These are phyloP conservation scores for Caretta caretta DNA, from an alignment of 2,113 vertebrate species.

Conservation along the genomic window DNA sequence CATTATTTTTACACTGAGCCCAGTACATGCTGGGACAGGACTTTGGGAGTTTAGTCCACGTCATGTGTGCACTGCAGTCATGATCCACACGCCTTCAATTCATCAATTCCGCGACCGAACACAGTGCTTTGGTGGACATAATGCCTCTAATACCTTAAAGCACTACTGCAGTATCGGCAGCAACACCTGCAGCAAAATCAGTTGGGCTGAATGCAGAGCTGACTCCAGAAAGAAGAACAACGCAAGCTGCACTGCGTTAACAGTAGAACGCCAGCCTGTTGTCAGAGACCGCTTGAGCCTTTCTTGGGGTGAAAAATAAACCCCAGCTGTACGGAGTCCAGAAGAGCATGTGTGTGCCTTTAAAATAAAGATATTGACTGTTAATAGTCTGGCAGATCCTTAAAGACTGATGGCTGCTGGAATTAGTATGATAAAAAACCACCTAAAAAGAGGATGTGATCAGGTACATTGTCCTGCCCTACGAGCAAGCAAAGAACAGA, in stretches of 20 bases:
- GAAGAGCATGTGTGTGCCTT: neutral
- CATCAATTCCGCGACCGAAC: neutral
- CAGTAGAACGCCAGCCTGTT: neutral
- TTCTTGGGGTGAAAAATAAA: neutral
- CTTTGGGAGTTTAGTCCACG: neutral
- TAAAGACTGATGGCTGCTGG: neutral
- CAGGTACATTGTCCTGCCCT: neutral
- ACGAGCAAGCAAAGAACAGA: neutral
- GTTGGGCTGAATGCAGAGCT: neutral
- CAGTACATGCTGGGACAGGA: neutral
- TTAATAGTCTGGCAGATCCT: neutral
- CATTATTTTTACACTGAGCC: neutral
- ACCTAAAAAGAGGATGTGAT: neutral
- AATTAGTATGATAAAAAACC: neutral
- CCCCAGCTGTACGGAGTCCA: neutral
- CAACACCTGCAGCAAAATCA: neutral
- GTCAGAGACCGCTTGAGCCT: neutral
- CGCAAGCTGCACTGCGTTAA: neutral
- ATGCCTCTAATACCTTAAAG: neutral
- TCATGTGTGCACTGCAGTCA: neutral
- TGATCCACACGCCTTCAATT: neutral
- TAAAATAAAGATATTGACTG: neutral
- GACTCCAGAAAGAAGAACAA: neutral
- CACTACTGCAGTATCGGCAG: rapidly evolving
- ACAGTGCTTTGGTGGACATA: neutral